These are phyloP conservation scores for Brenthis daphne DNA, from an alignment of 2,888 invertebrate genomes.

Conservation along the genomic window DNA sequence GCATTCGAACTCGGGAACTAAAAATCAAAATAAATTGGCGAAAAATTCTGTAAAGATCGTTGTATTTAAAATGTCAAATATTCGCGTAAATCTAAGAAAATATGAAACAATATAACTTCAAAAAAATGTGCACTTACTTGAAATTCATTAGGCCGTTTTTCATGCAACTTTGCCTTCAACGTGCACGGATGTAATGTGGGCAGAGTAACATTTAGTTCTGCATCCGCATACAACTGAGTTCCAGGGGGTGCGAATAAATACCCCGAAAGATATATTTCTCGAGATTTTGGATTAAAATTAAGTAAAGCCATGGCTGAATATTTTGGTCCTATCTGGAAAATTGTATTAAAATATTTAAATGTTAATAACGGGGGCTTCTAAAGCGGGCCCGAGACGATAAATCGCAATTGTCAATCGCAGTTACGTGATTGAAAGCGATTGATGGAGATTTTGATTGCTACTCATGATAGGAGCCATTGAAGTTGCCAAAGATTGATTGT, in stretches of 20 bases:
- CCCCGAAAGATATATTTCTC: constrained; percentile 67
- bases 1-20: too few relatives aligned
- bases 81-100: too few relatives aligned
- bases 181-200: constrained; percentile 88
- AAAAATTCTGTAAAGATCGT: too few relatives aligned
- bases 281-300: constrained; percentile 72
- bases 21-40: too few relatives aligned
- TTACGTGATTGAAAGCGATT: too few relatives aligned
- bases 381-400: too few relatives aligned
- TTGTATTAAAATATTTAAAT: neutral
- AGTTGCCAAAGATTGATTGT: too few relatives aligned
- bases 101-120: constrained; percentile 10
- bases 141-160: constrained; percentile 85
- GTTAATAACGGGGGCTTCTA: too few relatives aligned
- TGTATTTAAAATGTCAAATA: too few relatives aligned
- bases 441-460: too few relatives aligned
- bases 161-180: constrained; percentile 84
- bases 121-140: constrained; percentile 76
- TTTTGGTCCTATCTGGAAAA: constrained; percentile 67
- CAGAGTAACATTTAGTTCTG: constrained; percentile 87
- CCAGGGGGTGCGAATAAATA: constrained; percentile 85
- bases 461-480: too few relatives aligned
- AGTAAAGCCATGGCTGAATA: constrained; percentile 65
- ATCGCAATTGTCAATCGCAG: too few relatives aligned
- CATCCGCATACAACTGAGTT: constrained; percentile 85